Conservation (phyloP, 1,140 invertebrate genomes). For the Cydia pomonella region DNA sequence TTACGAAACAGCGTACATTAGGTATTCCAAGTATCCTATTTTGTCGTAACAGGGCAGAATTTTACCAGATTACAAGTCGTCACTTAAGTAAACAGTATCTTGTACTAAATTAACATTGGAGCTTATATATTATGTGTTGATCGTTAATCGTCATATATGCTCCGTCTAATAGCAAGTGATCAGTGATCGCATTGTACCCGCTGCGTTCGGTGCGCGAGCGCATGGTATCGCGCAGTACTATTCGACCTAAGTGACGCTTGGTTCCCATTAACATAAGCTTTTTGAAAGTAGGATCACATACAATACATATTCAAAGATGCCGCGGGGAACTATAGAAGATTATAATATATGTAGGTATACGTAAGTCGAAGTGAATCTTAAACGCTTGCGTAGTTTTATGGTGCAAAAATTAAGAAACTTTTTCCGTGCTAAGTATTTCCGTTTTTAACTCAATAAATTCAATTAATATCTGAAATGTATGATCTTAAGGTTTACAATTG, state of each 20-base stretch:
- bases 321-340: background rate
- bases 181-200: background rate
- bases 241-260: background rate
- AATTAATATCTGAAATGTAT: background rate
- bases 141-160: too few relatives aligned
- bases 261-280: background rate
- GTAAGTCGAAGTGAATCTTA: background rate
- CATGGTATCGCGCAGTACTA: background rate
- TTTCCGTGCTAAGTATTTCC: too few relatives aligned
- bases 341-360: background rate
- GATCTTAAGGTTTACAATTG: background rate
- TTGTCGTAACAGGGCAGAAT: too few relatives aligned
- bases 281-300: background rate
- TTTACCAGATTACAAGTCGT: too few relatives aligned
- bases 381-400: background rate
- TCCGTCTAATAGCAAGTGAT: too few relatives aligned
- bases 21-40: too few relatives aligned
- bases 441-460: too few relatives aligned
- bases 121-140: too few relatives aligned
- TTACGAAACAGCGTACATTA: too few relatives aligned
- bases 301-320: constrained; percentile 22
- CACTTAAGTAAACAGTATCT: too few relatives aligned
- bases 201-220: constrained; percentile 37
- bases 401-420: background rate
- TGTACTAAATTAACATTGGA: too few relatives aligned